These are phyloP conservation scores for Drosophila nasuta DNA, from an alignment of 1,140 invertebrate genomes.

Conservation along the genomic window DNA sequence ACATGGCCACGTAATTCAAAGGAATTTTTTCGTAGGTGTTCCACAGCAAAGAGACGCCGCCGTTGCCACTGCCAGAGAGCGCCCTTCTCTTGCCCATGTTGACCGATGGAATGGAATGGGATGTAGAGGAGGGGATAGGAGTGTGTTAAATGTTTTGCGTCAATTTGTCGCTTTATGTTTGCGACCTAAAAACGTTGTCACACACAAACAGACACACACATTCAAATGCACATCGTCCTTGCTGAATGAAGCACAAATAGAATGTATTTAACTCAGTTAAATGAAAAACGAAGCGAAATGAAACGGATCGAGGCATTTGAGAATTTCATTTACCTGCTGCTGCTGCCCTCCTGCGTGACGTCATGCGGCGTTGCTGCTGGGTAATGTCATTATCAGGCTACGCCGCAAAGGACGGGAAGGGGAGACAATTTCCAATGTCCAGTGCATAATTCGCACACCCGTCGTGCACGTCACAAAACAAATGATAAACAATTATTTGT, in stretches of 20 bases:
- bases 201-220: slow-evolving; percentile 1
- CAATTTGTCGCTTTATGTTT: slow-evolving; percentile 76
- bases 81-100: slow-evolving; percentile 40
- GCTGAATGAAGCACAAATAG: slow-evolving; percentile 48
- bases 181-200: slow-evolving; percentile 49
- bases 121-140: slow-evolving; percentile 7
- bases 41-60: slow-evolving; percentile 55
- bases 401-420: slow-evolving; percentile 61
- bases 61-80: slow-evolving; percentile 25
- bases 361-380: slow-evolving; percentile 55
- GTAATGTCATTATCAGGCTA: slow-evolving; percentile 79
- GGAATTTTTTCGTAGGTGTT: slow-evolving; percentile 74
- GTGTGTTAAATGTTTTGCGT: slow-evolving; percentile 80
- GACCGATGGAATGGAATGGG: slow-evolving; percentile 39
- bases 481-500: slow-evolving; percentile 81
- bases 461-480: slow-evolving; percentile 65
- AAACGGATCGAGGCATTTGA: slow-evolving; percentile 22
- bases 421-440: neutral
- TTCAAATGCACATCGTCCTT: slow-evolving; percentile 1
- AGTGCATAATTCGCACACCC: slow-evolving; percentile 50
- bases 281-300: slow-evolving; percentile 10
- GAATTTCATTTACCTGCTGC: slow-evolving; percentile 44
- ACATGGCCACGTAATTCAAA: slow-evolving; percentile 64
- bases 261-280: slow-evolving; percentile 46
- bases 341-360: slow-evolving; percentile 43